phyloP scores from a whole-genome alignment of 1,140 invertebrate species.

The Chelonus insularis region DNA sequence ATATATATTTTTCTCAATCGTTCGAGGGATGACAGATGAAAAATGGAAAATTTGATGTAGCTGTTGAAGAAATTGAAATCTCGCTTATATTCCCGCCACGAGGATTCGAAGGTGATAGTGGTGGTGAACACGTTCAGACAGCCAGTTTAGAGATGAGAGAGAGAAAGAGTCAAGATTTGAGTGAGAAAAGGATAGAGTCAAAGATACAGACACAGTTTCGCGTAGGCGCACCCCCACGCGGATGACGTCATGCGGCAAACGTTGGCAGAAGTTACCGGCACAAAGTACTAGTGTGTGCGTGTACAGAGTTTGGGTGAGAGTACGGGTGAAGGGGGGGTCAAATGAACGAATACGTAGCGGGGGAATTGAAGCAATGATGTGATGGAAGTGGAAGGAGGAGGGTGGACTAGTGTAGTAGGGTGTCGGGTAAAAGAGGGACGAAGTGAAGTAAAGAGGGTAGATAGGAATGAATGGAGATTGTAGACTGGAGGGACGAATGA shows the following conservation, averaged over 20 bases:
- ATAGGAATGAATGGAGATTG: constrained; percentile 52
- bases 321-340: constrained; percentile 18
- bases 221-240: constrained; percentile 53
- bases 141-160: not conserved
- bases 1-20: not conserved
- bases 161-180: not conserved
- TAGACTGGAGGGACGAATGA: constrained; percentile 45
- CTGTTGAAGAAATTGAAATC: not conserved
- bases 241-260: constrained; percentile 53
- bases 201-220: constrained; percentile 18
- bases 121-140: not conserved
- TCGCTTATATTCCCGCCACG: not conserved
- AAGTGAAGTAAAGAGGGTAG: constrained; percentile 12
- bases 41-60: not conserved
- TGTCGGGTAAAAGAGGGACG: constrained; percentile 4
- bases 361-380: constrained; percentile 29
- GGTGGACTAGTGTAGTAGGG: constrained; percentile 14
- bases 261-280: constrained; percentile 46
- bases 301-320: not conserved
- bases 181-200: not conserved
- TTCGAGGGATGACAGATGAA: not conserved
- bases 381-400: not conserved
- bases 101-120: not conserved
- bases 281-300: constrained; percentile 39
- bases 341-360: constrained; percentile 14